phyloP scores from a whole-genome alignment of 2,113 vertebrate species.

The Forbesichthys papilliferus region DNA sequence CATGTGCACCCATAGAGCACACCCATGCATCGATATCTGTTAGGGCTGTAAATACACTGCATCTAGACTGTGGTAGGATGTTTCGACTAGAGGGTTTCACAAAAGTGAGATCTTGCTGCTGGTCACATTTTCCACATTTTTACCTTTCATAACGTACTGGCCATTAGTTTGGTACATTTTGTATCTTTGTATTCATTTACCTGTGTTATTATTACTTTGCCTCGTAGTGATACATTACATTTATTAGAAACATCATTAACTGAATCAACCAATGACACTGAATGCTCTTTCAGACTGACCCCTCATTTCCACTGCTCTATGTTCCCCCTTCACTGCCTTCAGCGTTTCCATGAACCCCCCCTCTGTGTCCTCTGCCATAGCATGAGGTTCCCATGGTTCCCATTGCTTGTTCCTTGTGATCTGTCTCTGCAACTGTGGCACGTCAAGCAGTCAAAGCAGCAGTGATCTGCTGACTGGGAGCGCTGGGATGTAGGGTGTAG shows the following conservation, averaged over 20 bases:
- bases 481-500: too few relatives aligned
- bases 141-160: too few relatives aligned
- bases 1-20: too few relatives aligned
- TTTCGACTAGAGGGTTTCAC: too few relatives aligned
- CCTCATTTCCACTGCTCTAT: slow-evolving; percentile 36
- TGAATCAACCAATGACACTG: slow-evolving; percentile 6
- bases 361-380: not conserved
- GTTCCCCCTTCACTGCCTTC: slow-evolving; percentile 1
- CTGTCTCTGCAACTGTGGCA: slow-evolving; percentile 54
- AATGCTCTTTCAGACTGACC: not conserved
- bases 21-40: too few relatives aligned
- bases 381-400: slow-evolving; percentile 21
- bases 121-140: too few relatives aligned
- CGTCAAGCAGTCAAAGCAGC: slow-evolving; percentile 44
- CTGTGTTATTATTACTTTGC: not conserved
- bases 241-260: too few relatives aligned
- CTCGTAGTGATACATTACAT: not conserved
- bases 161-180: too few relatives aligned
- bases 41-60: too few relatives aligned
- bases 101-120: too few relatives aligned
- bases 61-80: too few relatives aligned
- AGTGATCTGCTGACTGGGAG: not conserved
- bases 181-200: too few relatives aligned
- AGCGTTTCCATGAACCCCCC: not conserved
- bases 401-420: not conserved